Evolutionary conservation across 2,113 vertebrate genomes (phyloP).

Genomic region (Lates calcarifer): DNA sequence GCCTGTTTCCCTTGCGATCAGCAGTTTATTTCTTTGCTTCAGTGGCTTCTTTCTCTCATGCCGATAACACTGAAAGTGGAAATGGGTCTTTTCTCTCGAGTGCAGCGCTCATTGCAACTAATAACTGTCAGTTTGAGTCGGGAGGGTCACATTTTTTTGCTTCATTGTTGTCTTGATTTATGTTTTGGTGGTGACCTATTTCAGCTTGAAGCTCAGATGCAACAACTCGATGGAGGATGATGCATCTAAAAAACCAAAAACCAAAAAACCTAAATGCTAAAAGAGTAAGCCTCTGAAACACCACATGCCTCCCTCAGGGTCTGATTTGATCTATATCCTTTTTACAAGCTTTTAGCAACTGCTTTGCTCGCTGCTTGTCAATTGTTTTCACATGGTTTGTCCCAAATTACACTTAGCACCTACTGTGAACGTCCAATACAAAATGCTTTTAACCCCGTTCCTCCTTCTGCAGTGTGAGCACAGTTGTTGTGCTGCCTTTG

Average conservation of each 20-base stretch:
- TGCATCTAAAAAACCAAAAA: constrained; percentile 1
- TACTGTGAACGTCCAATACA: background rate
- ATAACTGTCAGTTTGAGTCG: constrained; percentile 58
- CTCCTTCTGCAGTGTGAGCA: constrained; percentile 16
- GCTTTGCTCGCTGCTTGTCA: constrained; percentile 16
- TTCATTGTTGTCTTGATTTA: constrained; percentile 24
- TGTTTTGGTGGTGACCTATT: constrained; percentile 53
- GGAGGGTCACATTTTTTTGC: background rate
- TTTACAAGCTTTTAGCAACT: constrained; percentile 52
- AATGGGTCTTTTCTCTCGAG: constrained; percentile 45
- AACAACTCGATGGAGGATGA: background rate
- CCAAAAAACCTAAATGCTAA: background rate
- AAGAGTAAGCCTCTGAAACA: constrained; percentile 15
- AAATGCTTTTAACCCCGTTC: constrained; percentile 17
- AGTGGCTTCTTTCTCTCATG: constrained; percentile 49
- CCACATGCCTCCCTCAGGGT: constrained; percentile 10
- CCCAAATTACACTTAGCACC: constrained; percentile 36
- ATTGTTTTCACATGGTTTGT: constrained; percentile 42
- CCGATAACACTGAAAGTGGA: constrained; percentile 64
- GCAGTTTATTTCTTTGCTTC: constrained; percentile 65
- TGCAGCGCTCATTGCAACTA: constrained; percentile 30
- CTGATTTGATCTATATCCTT: constrained; percentile 41
- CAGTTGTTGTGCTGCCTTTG: background rate
- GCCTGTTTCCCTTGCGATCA: constrained; percentile 44
- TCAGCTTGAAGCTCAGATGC: constrained; percentile 30